A percentile compares a stretch with the other conserved stretches of the same genome.
phyloP scores from a whole-genome alignment of 2,113 vertebrate species.

The Taxidea taxus region DNA sequence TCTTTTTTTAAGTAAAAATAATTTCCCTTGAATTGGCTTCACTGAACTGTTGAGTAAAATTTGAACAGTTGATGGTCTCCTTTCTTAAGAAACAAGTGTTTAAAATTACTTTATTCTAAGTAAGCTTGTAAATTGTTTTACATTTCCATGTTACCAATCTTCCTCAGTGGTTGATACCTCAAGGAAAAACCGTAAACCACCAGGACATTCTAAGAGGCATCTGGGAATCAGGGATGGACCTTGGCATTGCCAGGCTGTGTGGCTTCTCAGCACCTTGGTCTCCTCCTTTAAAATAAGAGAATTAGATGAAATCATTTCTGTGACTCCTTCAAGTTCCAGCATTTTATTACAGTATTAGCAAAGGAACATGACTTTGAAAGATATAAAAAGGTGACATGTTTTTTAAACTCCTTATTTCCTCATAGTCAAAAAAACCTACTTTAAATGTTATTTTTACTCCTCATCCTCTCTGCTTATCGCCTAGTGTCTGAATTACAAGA shows the following conservation, averaged over 20 bases:
- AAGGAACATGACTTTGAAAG: neutral
- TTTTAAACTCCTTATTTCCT: neutral
- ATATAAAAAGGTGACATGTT: neutral
- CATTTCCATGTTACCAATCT: neutral
- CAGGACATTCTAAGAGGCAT: neutral
- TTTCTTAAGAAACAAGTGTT: neutral
- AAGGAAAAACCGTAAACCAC: neutral
- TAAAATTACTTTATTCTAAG: neutral
- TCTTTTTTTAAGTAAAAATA: conserved; percentile 28
- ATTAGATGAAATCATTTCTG: neutral
- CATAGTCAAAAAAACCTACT: neutral
- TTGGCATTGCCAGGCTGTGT: accelerated
- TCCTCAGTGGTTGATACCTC: neutral
- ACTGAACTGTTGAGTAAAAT: conserved; percentile 21
- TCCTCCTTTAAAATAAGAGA: neutral
- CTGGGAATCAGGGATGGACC: neutral
- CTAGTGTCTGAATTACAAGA: conserved; percentile 34
- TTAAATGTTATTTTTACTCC: conserved; percentile 25
- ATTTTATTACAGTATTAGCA: neutral
- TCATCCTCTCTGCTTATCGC: neutral
- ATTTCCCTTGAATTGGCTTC: neutral
- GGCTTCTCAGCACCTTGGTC: neutral
- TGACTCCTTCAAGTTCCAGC: neutral
- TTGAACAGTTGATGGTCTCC: neutral
- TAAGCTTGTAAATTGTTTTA: neutral